phyloP scores from a whole-genome alignment of 2,888 invertebrate species.

The Leptopilina myrica region DNA sequence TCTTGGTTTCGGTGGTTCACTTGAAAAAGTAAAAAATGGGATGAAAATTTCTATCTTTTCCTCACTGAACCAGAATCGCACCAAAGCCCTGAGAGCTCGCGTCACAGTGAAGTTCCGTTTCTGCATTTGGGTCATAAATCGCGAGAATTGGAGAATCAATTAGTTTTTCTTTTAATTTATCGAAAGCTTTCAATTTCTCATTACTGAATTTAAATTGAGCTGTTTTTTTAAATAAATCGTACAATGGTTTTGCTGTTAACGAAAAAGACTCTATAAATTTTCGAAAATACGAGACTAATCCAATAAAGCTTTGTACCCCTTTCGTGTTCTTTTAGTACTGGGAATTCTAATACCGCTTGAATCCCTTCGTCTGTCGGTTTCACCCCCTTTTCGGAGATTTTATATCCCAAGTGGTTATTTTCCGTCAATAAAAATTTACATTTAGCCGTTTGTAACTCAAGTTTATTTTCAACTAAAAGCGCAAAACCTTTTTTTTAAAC shows the following conservation, averaged over 20 bases:
- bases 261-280: slow-evolving; percentile 61
- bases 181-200: slow-evolving; percentile 56
- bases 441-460: slow-evolving; percentile 39
- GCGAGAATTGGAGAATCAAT: slow-evolving; percentile 57
- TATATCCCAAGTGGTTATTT: slow-evolving; percentile 40
- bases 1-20: slow-evolving; percentile 59
- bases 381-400: background rate
- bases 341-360: background rate
- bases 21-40: slow-evolving; percentile 65
- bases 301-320: slow-evolving; percentile 60
- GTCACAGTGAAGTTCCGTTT: slow-evolving; percentile 67
- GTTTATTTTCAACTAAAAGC: slow-evolving; percentile 44
- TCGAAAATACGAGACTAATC: slow-evolving; percentile 62
- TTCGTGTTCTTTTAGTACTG: background rate
- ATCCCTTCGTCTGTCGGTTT: background rate
- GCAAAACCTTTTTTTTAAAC: slow-evolving; percentile 43
- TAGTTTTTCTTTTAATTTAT: slow-evolving; percentile 52
- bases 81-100: slow-evolving; percentile 62
- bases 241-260: slow-evolving; percentile 63
- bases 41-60: slow-evolving; percentile 58
- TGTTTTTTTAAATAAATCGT: slow-evolving; percentile 58
- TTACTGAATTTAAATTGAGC: slow-evolving; percentile 56
- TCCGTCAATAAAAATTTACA: slow-evolving; percentile 29
- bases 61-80: slow-evolving; percentile 63
- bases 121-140: slow-evolving; percentile 62